Evolutionary conservation across 1,140 invertebrate genomes (phyloP).

Genomic region (Rhagoletis zephyria): DNA sequence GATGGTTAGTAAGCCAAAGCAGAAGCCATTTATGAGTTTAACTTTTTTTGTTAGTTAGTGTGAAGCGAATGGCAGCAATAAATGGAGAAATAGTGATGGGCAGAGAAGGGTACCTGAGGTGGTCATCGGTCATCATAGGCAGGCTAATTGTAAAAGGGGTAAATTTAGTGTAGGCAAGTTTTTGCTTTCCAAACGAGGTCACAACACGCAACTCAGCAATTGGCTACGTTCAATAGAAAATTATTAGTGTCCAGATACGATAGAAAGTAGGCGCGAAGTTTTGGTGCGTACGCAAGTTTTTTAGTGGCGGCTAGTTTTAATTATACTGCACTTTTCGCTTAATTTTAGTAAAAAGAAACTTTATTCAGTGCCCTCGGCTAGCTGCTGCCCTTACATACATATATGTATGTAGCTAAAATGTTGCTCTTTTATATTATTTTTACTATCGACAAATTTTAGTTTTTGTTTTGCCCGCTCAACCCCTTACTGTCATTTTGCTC

Average conservation of each 20-base stretch:
- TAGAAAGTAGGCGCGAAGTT: too few relatives aligned
- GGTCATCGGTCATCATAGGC: background rate
- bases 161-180: conserved; percentile 30
- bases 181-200: conserved; percentile 32
- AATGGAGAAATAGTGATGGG: background rate
- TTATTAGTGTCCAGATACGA: too few relatives aligned
- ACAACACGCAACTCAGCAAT: conserved; percentile 4
- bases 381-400: too few relatives aligned
- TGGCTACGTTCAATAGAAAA: too few relatives aligned
- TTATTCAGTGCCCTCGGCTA: background rate
- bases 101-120: background rate
- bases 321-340: background rate
- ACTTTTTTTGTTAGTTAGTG: conserved; percentile 3
- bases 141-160: conserved; percentile 32
- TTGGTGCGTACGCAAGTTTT: too few relatives aligned
- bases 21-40: background rate
- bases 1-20: conserved; percentile 20
- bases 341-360: background rate
- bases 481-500: conserved; percentile 55
- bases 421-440: conserved; percentile 1
- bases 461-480: background rate
- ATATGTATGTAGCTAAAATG: background rate
- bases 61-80: conserved; percentile 11
- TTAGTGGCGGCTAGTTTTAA: background rate
- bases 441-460: background rate